These are phyloP conservation scores for Microhierax caerulescens DNA, from an alignment of 2,797 vertebrate species.

Conservation along the genomic window DNA sequence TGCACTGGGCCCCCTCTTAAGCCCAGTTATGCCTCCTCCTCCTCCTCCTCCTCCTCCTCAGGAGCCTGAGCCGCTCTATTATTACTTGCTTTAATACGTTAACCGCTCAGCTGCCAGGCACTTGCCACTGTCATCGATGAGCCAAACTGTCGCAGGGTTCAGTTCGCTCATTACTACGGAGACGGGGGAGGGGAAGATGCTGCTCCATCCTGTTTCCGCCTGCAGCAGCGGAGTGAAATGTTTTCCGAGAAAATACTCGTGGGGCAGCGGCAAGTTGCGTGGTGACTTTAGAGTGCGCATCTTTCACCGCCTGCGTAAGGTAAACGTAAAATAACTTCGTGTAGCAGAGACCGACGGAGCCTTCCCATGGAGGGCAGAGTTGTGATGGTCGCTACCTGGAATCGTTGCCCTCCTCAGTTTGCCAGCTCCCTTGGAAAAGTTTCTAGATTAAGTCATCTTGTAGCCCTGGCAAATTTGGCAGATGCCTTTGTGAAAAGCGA, in stretches of 20 bases:
- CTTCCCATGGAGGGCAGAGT: not conserved
- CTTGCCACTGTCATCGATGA: not conserved
- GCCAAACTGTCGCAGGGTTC: not conserved
- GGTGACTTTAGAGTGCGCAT: not conserved
- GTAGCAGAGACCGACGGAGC: not conserved
- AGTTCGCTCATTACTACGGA: too few relatives aligned
- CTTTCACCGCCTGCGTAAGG: rapidly evolving
- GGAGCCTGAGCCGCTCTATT: not conserved
- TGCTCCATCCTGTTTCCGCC: rapidly evolving
- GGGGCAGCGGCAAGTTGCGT: not conserved
- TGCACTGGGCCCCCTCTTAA: not conserved
- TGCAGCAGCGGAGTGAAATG: rapidly evolving
- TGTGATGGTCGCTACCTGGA: not conserved
- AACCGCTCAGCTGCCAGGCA: not conserved
- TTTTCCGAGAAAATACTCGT: not conserved
- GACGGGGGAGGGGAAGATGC: not conserved
- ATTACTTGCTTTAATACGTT: not conserved
- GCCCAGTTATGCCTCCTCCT: not conserved
- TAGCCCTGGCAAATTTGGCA: not conserved
- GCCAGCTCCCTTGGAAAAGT: not conserved
- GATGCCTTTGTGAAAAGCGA: not conserved
- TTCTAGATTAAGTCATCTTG: not conserved
- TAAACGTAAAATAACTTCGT: rapidly evolving
- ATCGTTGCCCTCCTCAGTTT: not conserved
- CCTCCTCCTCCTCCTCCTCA: not conserved